Base-by-base conservation (phyloP, 2,113 vertebrate genomes). In the Odocoileus virginianus region DNA sequence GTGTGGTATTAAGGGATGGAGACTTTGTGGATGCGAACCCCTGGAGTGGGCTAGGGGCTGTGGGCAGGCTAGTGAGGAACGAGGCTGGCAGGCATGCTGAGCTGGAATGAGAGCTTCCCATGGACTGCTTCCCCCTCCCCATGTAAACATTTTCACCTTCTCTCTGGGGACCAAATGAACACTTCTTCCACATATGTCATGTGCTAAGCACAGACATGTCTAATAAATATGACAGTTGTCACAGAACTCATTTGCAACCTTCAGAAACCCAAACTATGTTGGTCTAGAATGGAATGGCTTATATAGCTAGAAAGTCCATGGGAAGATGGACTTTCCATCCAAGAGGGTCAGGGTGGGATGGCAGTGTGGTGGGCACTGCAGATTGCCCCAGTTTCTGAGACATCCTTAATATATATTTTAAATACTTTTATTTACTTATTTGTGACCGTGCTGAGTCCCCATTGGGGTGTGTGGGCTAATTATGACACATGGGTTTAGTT, bases 21-120 rank as follows among this genome's bases (percentile, higher is more conserved):
- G 54, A 50, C 33, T 19, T 25, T 27, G 50, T 25, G 21, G 40
- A n/a, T 21, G 6, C 2, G 0, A 30, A 13, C 30, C 45, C 5
- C 5, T 10, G 36, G 61, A 6, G n/a, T 2, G 0, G 45, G 17
- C 6, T 91, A 12, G 54, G 16, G 15, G 15, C 16, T 83, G 45
- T 0, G 0, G 0, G 57, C 36, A 28, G 74, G 55, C 76, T 7
- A 7, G 13, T 58, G 60, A 89, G 40, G n/a, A 64, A 23, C 0
- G 16, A 0, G 8, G 97, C 67, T 1, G 0, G 13, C 19, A 43
- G 30, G 17, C 52, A 45, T 0, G 23, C 43, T 21, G 74, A 30
- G 79, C 52, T 93, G 58, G 54, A 23, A 10, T 23, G 67, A 40
- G 19, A 71, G 67, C 67, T 71, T 71, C 67, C 67, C 5, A 12